These are phyloP conservation scores for Nebria salina DNA, from an alignment of 2,888 invertebrate species.

Conservation along the genomic window DNA sequence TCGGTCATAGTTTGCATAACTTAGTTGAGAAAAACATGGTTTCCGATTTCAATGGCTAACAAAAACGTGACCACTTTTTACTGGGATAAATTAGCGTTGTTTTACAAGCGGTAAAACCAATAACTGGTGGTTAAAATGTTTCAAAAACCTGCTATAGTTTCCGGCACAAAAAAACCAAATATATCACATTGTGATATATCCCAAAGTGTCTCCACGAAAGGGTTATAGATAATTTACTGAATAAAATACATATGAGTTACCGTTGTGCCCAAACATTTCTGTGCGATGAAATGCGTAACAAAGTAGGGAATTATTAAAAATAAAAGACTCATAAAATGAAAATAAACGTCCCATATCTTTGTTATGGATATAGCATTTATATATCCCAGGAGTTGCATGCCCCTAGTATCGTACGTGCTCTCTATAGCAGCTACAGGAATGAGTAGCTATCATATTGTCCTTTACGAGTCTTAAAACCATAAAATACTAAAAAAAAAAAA, in stretches of 20 bases:
- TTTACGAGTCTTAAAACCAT: conserved; percentile 39
- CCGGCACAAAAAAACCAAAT: not conserved
- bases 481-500: not conserved
- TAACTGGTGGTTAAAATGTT: not conserved
- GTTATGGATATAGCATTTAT: no score
- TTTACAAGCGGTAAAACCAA: not conserved
- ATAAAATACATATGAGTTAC: no score
- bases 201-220: not conserved
- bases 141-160: not conserved
- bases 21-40: not conserved
- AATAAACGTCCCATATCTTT: no score
- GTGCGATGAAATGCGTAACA: no score
- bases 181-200: not conserved
- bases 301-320: no score
- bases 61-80: not conserved
- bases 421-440: conserved; percentile 23
- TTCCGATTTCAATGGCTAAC: not conserved
- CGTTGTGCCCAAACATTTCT: no score
- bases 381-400: no score
- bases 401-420: no score
- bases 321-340: no score
- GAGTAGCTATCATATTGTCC: conserved; percentile 41
- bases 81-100: not conserved
- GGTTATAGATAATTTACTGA: no score
- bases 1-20: not conserved